Conservation (phyloP, 2,113 vertebrate species). For the Amphilophus citrinellus region DNA sequence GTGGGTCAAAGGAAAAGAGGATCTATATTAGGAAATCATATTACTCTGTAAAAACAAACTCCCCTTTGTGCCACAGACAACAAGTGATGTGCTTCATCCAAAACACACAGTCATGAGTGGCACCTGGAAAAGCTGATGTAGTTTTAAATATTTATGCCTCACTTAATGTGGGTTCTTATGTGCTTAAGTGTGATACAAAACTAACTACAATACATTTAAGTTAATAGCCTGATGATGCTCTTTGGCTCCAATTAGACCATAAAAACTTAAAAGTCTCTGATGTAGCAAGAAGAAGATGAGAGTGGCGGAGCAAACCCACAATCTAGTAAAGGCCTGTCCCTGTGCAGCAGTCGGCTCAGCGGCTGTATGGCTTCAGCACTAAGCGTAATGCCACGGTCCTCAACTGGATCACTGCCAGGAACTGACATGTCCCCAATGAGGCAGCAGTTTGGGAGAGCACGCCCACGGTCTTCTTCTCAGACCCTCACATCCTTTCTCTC, state of each 20-base stretch:
- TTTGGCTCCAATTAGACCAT: background rate
- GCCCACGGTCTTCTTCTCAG: conserved; percentile 25
- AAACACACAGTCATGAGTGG: background rate
- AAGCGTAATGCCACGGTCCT: conserved; percentile 27
- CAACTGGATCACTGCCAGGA: conserved; percentile 49
- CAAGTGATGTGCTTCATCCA: background rate
- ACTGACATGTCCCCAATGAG: conserved; percentile 38
- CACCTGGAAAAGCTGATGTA: background rate
- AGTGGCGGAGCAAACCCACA: background rate
- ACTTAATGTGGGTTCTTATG: background rate
- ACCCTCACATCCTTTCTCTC: conserved; percentile 26
- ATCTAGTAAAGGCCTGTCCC: background rate
- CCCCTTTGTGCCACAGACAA: background rate
- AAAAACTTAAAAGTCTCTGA: background rate
- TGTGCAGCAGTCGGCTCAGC: conserved; percentile 13
- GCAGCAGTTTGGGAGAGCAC: conserved; percentile 26
- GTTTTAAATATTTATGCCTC: background rate
- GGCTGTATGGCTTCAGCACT: conserved; percentile 8
- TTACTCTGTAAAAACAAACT: background rate
- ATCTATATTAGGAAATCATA: background rate
- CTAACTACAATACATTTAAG: background rate
- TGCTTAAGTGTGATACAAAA: background rate
- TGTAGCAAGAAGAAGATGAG: conserved; percentile 7
- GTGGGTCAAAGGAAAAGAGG: background rate
- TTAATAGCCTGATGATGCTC: background rate